Evolutionary conservation across 37 sponge, comb jelly and placozoan genomes (phyloP).

Genomic region (Amphimedon queenslandica): DNA sequence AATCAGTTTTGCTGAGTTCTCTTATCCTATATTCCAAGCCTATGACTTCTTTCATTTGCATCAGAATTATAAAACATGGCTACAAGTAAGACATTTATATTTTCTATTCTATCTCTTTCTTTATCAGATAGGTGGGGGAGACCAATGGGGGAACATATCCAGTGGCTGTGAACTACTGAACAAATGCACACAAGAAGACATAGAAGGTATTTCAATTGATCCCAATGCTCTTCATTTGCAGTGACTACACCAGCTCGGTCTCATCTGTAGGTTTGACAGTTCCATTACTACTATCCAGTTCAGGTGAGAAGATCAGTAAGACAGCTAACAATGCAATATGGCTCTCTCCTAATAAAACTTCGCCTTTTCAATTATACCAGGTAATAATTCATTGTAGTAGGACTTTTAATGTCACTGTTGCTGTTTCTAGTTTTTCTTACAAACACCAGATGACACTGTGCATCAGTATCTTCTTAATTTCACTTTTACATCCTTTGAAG

Average conservation of each 20-base stretch:
- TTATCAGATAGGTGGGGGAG: constrained; percentile 75
- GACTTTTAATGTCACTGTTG: too few species aligned
- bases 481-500: constrained; percentile 45
- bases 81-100: constrained; percentile 37
- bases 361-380: constrained; percentile 74
- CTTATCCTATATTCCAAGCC: constrained; percentile 75
- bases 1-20: constrained; percentile 73
- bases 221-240: not conserved
- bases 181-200: constrained; percentile 25
- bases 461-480: too few species aligned
- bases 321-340: constrained; percentile 72
- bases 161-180: constrained; percentile 62
- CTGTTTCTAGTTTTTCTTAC: constrained; percentile 1
- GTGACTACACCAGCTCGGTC: not conserved
- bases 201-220: constrained; percentile 46
- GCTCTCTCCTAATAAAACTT: constrained; percentile 59
- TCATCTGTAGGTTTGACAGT: constrained; percentile 54
- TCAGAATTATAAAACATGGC: constrained; percentile 45
- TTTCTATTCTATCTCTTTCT: not conserved
- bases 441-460: too few species aligned
- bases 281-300: constrained; percentile 43
- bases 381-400: too few species aligned
- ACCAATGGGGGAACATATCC: constrained; percentile 86
- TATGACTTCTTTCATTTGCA: constrained; percentile 74
- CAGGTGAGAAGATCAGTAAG: constrained; percentile 81